A percentile compares a stretch with the other conserved stretches of the same genome.
phyloP scores from a whole-genome alignment of 2,113 vertebrate genomes.

The Tyrannus savana region DNA sequence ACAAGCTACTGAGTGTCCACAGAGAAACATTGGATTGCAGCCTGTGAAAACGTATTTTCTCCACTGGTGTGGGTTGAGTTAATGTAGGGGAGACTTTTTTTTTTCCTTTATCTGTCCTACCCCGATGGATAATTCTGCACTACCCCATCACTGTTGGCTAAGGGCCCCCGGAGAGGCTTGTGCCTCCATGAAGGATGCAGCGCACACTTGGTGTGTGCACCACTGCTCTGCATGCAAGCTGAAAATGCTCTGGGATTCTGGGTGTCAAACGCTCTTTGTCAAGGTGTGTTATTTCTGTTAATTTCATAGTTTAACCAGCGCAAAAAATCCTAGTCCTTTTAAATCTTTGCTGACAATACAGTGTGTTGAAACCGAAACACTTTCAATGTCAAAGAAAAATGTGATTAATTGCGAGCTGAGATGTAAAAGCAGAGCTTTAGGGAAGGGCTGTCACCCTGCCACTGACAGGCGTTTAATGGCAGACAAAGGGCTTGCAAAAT shows the following conservation, averaged over 20 bases:
- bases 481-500: neutral
- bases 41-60: neutral
- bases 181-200: neutral
- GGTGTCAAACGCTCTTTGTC: neutral
- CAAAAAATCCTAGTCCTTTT: neutral
- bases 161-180: neutral
- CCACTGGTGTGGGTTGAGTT: neutral
- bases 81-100: neutral
- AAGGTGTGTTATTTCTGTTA: neutral
- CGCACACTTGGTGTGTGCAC: neutral
- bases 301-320: neutral
- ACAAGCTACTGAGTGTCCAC: neutral
- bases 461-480: neutral
- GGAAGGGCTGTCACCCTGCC: neutral
- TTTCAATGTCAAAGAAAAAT: neutral
- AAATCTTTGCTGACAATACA: neutral
- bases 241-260: neutral
- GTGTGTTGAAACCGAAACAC: neutral
- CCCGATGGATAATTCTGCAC: neutral
- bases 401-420: neutral
- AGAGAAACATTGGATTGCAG: neutral
- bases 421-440: neutral
- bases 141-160: neutral
- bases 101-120: neutral
- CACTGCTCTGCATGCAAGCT: neutral